Evolutionary conservation across 1,140 invertebrate species (phyloP).

Genomic region (Euschistus heros): DNA sequence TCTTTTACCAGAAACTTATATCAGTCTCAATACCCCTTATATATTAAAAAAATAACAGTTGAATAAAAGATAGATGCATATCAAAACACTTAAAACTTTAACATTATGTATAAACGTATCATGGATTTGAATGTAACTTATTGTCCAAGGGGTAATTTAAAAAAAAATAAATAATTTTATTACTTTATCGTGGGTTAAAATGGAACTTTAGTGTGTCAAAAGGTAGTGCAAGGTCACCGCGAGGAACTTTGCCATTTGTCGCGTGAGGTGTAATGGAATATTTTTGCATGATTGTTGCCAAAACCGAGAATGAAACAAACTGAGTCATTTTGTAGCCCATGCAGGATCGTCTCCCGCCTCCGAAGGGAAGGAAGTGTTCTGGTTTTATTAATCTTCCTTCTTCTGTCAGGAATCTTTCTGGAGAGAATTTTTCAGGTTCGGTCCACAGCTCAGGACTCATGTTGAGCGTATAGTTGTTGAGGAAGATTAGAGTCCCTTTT

Average conservation of each 20-base stretch:
- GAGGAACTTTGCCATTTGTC: slow-evolving; percentile 28
- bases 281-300: slow-evolving; percentile 52
- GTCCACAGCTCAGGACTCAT: slow-evolving; percentile 62
- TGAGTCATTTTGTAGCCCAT: slow-evolving; percentile 77
- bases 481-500: slow-evolving; percentile 71
- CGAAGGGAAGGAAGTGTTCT: slow-evolving; percentile 74
- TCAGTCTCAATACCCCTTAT: slow-evolving; percentile 13
- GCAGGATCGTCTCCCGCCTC: slow-evolving; percentile 74
- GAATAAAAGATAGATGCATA: too few relatives aligned
- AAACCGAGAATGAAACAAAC: slow-evolving; percentile 57
- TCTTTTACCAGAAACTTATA: neutral
- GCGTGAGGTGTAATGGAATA: slow-evolving; percentile 28
- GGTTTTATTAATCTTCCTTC: slow-evolving; percentile 36
- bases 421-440: slow-evolving; percentile 56
- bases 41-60: neutral
- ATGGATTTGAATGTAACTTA: too few relatives aligned
- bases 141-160: too few relatives aligned
- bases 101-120: too few relatives aligned
- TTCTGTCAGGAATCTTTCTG: slow-evolving; percentile 57
- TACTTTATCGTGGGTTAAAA: slow-evolving; percentile 23
- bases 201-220: slow-evolving; percentile 31
- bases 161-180: neutral
- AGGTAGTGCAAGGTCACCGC: slow-evolving; percentile 32
- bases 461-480: slow-evolving; percentile 81
- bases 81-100: too few relatives aligned